Evolutionary conservation across 2,888 invertebrate species (phyloP), one percentile per base, ranked within the genome.

Genomic region (Imbricaverruca yamaguchii): DNA sequence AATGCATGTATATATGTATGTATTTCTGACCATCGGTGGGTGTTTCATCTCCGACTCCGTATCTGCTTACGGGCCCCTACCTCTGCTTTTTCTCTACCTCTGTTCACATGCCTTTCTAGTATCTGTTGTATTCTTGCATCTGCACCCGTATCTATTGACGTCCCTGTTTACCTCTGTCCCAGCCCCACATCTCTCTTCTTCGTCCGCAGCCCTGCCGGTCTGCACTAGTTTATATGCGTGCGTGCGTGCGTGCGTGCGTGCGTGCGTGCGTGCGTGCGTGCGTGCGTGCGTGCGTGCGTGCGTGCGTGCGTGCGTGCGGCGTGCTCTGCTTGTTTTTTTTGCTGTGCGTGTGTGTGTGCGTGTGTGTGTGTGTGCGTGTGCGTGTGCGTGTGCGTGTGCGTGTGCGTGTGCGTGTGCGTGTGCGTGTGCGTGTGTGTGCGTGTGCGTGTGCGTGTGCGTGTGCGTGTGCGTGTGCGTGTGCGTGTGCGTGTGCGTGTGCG

Each of bases 221-320:
- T 39, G 39, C 39, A 39, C 39, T 4, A 39, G 80, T 80, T 53
- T 80, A 56, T 56, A 56, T 80, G 80, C 61, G 80, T 80, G 80
- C 61, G 80, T 80, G 80, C 25, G 80, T 80, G 57, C 25, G 80
- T 57, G 80, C 61, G 80, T 57, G 80, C 61, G 80, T 57, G 80
- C 53, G 63, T 61, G 80, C 67, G 80, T 65, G 80, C 56, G 67
- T 80, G 80, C 67, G 65, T 80, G 65, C 67, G 80, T 80, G 80
- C 67, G 80, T 80, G 80, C 67, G 80, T 80, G 65, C 67, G 80
- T 67, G 80, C n/a, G 67, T 67, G 65, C 67, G 80, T 67, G 65
- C 67, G 80, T 80, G 67, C 56, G 80, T 80, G 53, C 23, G 80
- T 80, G 39, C 67, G 53, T 53, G 65, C 65, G 23, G n/a, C 61